Conservation (phyloP, 1,140 invertebrate species). For the Saxidomus purpurata region DNA sequence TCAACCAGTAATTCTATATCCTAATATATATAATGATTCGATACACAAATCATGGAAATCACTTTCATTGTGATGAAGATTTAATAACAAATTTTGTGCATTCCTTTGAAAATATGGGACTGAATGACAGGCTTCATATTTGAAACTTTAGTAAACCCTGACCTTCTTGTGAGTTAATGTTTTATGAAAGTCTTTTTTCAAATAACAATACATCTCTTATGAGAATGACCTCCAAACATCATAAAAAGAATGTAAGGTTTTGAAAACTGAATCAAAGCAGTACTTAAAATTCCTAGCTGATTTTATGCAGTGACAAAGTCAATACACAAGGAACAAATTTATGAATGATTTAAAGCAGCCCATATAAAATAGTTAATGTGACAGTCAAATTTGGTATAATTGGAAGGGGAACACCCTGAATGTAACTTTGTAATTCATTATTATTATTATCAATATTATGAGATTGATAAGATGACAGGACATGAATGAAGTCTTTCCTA, state of each 20-base stretch:
- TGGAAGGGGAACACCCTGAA: not conserved
- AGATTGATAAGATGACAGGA: too few species aligned
- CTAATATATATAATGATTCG: slow-evolving; percentile 55
- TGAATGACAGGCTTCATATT: slow-evolving; percentile 2
- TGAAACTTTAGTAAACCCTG: not conserved
- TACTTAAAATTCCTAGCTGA: slow-evolving; percentile 3
- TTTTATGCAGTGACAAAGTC: not conserved
- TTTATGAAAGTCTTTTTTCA: not conserved
- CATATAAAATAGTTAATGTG: slow-evolving; percentile 1
- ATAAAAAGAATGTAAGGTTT: not conserved
- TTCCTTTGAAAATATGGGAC: slow-evolving; percentile 27
- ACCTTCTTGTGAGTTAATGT: not conserved
- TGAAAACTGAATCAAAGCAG: slow-evolving; percentile 7
- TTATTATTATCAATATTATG: too few species aligned
- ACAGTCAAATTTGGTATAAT: slow-evolving; percentile 16
- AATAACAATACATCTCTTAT: slow-evolving; percentile 2
- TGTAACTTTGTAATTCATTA: not conserved
- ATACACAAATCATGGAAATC: slow-evolving; percentile 43
- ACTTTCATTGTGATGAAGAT: slow-evolving; percentile 38
- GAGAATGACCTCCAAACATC: slow-evolving; percentile 11
- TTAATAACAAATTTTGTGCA: slow-evolving; percentile 32
- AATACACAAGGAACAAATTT: not conserved
- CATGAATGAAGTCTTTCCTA: too few species aligned
- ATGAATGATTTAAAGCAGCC: not conserved
- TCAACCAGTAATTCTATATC: slow-evolving; percentile 42